Evolutionary conservation across 1,140 invertebrate species (phyloP), one percentile per base, ranked within the genome.

Genomic region (Riptortus pedestris): DNA sequence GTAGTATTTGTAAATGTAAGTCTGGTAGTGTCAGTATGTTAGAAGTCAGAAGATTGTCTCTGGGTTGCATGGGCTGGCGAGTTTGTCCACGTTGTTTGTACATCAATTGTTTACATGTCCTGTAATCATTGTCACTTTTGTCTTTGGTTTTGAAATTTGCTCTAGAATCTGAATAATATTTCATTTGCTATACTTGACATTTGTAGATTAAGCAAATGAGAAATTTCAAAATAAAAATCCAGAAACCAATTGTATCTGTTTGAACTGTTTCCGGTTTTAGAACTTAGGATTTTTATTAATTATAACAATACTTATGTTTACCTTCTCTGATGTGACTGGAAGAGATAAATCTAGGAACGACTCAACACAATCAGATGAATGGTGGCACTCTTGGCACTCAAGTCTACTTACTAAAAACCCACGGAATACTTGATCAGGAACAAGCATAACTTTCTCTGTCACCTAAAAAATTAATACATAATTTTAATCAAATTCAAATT

Each of bases 291-390:
- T n/a, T n/a, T n/a, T n/a, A n/a, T n/a, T n/a, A n/a, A n/a, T n/a
- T n/a, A n/a, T n/a, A 57, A 64, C 1, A 51, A 59, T 62, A 22
- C 26, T 29, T 62, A 51, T 20, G 58, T 60, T 51, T 63, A 72
- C 72, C 67, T 87, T 84, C 48, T 85, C 83, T 9, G 80, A 83
- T 45, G 82, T 84, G 9, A 97, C 85, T 0, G 95, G 92, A 60
- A 98, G 76, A 67, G 93, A 96, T 60, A 98, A 79, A 78, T 99
- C 95, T 59, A 97, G 78, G 74, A 98, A 98, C 67, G 88, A 87
- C 75, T 98, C 96, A 64, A 87, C 86, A 16, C 90, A 80, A 70
- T 90, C 85, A 0, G 91, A 94, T 7, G 85, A 81, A 76, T 92
- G 82, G 61, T 85, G 79, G 74, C 95, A 97, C 58, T 91, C 87